A percentile compares a stretch with the other conserved stretches of the same genome.
Evolutionary conservation across 2,797 vertebrate species (phyloP).

Genomic region (Macropus fuliginosus): DNA sequence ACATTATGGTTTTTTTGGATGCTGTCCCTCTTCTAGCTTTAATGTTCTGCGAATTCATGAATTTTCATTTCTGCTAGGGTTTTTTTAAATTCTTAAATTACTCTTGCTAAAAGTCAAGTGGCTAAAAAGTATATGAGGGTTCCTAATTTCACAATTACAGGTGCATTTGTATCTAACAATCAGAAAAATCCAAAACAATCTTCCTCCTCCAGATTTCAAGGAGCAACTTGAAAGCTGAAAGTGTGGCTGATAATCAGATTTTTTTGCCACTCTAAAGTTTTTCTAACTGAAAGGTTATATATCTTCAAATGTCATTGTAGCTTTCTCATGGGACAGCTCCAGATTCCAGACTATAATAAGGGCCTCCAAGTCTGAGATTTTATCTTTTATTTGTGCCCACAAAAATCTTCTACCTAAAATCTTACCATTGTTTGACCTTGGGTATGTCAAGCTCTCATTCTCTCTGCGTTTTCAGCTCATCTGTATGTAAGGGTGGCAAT

Average conservation of each 20-base stretch:
- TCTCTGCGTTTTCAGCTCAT: background rate
- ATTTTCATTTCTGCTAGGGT: constrained; percentile 10
- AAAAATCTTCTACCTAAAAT: constrained; percentile 24
- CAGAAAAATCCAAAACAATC: constrained; percentile 59
- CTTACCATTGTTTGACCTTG: background rate
- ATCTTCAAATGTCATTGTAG: constrained; percentile 57
- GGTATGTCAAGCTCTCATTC: background rate
- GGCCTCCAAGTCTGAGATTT: constrained; percentile 47
- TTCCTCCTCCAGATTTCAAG: constrained; percentile 38
- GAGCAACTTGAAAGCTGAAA: constrained; percentile 21
- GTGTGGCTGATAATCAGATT: constrained; percentile 26
- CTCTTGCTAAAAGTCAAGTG: constrained; percentile 47
- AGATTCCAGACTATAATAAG: constrained; percentile 25
- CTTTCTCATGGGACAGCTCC: constrained; percentile 45
- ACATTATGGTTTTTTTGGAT: constrained; percentile 61
- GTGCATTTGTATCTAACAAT: constrained; percentile 35
- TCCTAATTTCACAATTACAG: constrained; percentile 49
- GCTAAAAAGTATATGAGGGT: constrained; percentile 34
- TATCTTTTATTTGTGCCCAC: constrained; percentile 44
- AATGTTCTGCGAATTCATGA: background rate
- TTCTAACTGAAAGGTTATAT: background rate
- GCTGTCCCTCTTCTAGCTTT: constrained; percentile 40
- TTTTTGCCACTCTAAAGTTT: constrained; percentile 36
- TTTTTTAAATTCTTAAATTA: constrained; percentile 38
- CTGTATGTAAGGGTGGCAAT: background rate